These are phyloP conservation scores for Drosophila persimilis DNA, from an alignment of 1,140 invertebrate genomes.

Conservation along the genomic window DNA sequence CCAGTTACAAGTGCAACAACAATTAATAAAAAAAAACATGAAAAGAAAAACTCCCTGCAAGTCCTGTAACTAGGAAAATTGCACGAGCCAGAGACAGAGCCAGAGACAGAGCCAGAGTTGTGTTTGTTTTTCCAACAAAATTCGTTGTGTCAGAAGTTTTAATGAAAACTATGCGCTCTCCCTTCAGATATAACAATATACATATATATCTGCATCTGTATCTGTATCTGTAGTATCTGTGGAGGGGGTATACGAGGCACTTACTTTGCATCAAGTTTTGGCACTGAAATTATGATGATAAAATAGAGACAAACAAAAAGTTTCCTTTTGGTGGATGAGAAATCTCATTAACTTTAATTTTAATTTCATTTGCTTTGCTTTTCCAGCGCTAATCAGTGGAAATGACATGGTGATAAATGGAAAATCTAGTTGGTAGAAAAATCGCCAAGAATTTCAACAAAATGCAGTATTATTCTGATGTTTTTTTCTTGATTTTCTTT, in stretches of 20 bases:
- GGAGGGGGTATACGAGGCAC: constrained; percentile 14
- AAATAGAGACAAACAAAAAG: constrained; percentile 42
- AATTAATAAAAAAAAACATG: constrained; percentile 61
- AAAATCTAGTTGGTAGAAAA: too few species aligned
- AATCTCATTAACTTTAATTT: constrained; percentile 35
- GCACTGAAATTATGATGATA: constrained; percentile 69
- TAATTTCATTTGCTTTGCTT: constrained; percentile 28
- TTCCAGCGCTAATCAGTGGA: constrained; percentile 5
- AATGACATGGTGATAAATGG: not conserved
- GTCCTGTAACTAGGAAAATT: constrained; percentile 27
- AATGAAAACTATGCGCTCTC: constrained; percentile 50
- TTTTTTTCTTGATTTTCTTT: not conserved
- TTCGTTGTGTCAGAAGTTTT: constrained; percentile 61
- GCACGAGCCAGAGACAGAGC: constrained; percentile 3
- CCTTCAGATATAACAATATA: constrained; percentile 5
- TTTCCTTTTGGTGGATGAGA: constrained; percentile 20
- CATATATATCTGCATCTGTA: constrained; percentile 8
- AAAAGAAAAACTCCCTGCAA: constrained; percentile 50
- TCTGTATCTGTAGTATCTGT: not conserved
- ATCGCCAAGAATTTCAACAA: not conserved
- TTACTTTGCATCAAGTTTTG: constrained; percentile 47
- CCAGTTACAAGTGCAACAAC: constrained; percentile 60
- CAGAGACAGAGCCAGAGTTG: not conserved
- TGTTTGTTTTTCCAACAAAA: constrained; percentile 35
- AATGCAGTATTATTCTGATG: not conserved